Conservation (phyloP, 2,888 invertebrate species). For the Drepanosiphum platanoidis region DNA sequence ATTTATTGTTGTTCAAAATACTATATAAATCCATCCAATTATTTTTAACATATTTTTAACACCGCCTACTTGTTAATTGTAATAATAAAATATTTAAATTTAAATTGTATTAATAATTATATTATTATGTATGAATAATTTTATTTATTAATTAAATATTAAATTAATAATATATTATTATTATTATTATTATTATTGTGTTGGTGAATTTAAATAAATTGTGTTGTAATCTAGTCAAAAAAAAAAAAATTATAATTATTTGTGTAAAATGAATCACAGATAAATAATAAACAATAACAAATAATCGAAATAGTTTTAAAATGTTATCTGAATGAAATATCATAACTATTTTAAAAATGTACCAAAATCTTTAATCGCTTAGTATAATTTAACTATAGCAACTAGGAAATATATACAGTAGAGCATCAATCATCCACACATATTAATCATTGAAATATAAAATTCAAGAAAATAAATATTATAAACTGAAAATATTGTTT, state of each 20-base stretch:
- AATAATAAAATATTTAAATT: conserved; percentile 35
- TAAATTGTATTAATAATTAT: conserved; percentile 30
- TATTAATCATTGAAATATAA: too few relatives aligned
- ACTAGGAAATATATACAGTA: conserved; percentile 16
- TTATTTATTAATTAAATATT: conserved; percentile 49
- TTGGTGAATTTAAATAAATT: conserved; percentile 34
- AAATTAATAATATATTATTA: conserved; percentile 47
- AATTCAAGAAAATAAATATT: too few relatives aligned
- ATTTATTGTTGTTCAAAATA: conserved; percentile 32
- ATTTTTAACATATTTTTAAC: conserved; percentile 24
- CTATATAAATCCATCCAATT: conserved; percentile 41
- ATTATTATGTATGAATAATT: conserved; percentile 36
- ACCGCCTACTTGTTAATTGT: conserved; percentile 26
- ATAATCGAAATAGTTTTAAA: too few relatives aligned
- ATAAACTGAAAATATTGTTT: too few relatives aligned
- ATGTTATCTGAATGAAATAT: too few relatives aligned
- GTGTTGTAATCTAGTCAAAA: conserved; percentile 4
- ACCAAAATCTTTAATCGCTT: too few relatives aligned
- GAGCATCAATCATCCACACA: too few relatives aligned
- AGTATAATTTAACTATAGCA: too few relatives aligned
- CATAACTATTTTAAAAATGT: too few relatives aligned
- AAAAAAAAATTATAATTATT: background rate
- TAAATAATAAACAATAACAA: conserved; percentile 4
- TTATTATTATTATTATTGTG: too few relatives aligned
- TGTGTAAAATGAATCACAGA: background rate